Conservation (phyloP, 2,113 vertebrate genomes). For the Amblyopsis rosae region DNA sequence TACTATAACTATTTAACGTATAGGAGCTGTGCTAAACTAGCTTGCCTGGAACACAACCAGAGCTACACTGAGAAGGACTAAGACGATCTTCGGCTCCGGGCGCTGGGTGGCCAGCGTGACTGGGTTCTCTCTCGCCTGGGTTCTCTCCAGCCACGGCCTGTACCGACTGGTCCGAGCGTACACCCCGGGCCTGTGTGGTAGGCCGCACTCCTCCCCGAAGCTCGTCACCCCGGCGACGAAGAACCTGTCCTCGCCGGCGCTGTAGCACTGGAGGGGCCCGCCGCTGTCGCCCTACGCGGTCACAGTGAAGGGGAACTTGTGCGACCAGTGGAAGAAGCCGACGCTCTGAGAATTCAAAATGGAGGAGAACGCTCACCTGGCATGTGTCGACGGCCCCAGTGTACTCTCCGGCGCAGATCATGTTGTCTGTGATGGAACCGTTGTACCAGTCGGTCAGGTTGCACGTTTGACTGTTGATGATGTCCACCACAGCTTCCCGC, state of each 20-base stretch:
- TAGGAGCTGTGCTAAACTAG: no score
- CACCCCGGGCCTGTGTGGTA: constrained; percentile 70
- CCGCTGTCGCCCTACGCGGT: constrained; percentile 78
- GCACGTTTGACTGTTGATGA: constrained; percentile 54
- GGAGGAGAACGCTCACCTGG: constrained; percentile 46
- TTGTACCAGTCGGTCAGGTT: constrained; percentile 58
- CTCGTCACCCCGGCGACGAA: constrained; percentile 77
- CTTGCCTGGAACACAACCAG: constrained; percentile 23
- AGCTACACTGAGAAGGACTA: constrained; percentile 27
- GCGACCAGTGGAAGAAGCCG: not conserved
- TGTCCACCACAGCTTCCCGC: constrained; percentile 61
- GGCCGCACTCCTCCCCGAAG: constrained; percentile 75
- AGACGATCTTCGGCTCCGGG: constrained; percentile 3
- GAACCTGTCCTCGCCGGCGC: constrained; percentile 56
- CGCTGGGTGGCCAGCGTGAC: constrained; percentile 13
- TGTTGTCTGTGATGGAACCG: constrained; percentile 49
- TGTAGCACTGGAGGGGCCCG: constrained; percentile 80
- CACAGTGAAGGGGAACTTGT: not conserved
- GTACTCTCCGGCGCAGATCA: constrained; percentile 70
- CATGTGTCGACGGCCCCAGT: constrained; percentile 50
- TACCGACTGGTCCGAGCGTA: constrained; percentile 71
- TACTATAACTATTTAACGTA: no score
- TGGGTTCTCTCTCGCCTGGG: constrained; percentile 8
- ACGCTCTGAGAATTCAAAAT: not conserved
- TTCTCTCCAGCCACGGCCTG: constrained; percentile 42